These are phyloP conservation scores for Sinocyclocheilus anshuiensis DNA, from an alignment of 2,113 vertebrate genomes.

Conservation along the genomic window DNA sequence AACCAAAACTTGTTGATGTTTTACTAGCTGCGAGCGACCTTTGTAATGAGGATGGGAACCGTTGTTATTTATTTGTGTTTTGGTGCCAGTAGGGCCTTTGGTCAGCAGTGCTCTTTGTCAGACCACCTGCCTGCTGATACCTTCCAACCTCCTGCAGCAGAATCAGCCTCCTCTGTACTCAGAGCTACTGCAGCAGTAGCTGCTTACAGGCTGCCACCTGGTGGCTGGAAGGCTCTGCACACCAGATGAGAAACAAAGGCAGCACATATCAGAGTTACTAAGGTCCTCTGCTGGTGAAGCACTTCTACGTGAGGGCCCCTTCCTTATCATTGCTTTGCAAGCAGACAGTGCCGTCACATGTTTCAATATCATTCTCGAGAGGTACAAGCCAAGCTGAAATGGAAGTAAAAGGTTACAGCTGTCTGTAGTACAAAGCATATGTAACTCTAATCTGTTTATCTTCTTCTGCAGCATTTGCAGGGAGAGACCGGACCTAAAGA, in stretches of 20 bases:
- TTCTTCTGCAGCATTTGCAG: conserved; percentile 57
- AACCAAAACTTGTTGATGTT: conserved; percentile 36
- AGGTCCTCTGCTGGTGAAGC: conserved; percentile 18
- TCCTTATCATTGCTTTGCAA: conserved; percentile 71
- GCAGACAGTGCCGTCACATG: conserved; percentile 59
- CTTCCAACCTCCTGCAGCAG: conserved; percentile 56
- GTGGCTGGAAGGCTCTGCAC: conserved; percentile 66
- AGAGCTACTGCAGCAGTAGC: conserved; percentile 64
- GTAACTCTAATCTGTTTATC: not conserved
- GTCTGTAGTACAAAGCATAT: too few species aligned
- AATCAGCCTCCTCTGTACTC: conserved; percentile 59
- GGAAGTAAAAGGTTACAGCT: not conserved
- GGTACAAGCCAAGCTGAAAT: conserved; percentile 58
- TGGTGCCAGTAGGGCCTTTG: conserved; percentile 52
- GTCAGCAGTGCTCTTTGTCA: conserved; percentile 65
- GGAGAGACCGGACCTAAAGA: conserved; percentile 58
- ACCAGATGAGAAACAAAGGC: conserved; percentile 62
- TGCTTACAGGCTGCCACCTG: conserved; percentile 70
- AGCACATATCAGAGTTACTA: conserved; percentile 56
- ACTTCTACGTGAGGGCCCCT: conserved; percentile 58
- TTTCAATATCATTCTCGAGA: conserved; percentile 67
- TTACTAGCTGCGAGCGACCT: conserved; percentile 45
- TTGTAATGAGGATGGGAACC: conserved; percentile 36
- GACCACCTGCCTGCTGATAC: conserved; percentile 74
- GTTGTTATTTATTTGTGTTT: conserved; percentile 57